Evolutionary conservation across 2,797 vertebrate species (phyloP).

Genomic region (Danio kyathit): DNA sequence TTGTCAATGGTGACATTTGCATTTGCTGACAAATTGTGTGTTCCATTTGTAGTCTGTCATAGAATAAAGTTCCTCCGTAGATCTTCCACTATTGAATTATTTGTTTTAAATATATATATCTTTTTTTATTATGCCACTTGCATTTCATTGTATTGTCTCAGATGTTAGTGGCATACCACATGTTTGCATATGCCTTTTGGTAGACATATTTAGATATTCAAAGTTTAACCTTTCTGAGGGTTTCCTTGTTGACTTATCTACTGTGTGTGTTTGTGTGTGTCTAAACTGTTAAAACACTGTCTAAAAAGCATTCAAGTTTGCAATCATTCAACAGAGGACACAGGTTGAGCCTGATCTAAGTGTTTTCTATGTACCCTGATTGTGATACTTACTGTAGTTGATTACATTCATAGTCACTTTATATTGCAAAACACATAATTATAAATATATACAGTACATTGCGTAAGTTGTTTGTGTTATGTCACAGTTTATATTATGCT

Average conservation of each 20-base stretch:
- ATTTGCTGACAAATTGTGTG: background rate
- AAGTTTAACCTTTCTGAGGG: slow-evolving; percentile 61
- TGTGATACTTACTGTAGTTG: background rate
- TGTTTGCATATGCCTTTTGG: slow-evolving; percentile 42
- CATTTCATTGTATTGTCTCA: background rate
- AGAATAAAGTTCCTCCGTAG: background rate
- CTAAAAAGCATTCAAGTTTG: background rate
- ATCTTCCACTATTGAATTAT: background rate
- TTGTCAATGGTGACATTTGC: slow-evolving; percentile 6
- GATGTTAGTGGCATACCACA: background rate
- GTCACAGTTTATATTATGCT: background rate
- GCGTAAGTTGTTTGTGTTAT: background rate
- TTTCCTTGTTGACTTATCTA: background rate
- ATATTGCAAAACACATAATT: background rate
- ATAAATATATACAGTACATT: too few species aligned
- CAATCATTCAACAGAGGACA: background rate
- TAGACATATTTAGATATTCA: slow-evolving; percentile 60
- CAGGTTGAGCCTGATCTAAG: background rate
- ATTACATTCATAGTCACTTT: background rate
- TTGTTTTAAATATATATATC: background rate
- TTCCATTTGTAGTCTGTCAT: background rate
- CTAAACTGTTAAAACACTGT: background rate
- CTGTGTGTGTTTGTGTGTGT: background rate
- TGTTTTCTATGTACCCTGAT: background rate
- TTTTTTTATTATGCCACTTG: background rate